Evolutionary conservation across 2,888 invertebrate species (phyloP).

Genomic region (Steinernema hermaphroditum): DNA sequence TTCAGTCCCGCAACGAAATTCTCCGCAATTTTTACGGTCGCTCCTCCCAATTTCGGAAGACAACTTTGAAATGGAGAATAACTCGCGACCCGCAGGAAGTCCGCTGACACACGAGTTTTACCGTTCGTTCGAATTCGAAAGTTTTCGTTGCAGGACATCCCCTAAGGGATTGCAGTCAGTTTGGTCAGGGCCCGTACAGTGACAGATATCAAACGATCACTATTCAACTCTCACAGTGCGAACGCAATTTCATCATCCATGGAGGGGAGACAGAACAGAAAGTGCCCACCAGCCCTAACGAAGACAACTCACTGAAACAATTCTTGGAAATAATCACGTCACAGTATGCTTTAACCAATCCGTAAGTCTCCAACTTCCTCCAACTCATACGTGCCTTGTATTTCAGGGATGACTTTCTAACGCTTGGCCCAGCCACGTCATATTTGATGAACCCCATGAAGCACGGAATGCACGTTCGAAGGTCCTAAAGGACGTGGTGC

Average conservation of each 20-base stretch:
- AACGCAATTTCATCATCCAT: background rate
- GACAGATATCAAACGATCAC: background rate
- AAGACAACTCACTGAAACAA: background rate
- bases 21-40: too few species aligned
- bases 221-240: background rate
- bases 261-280: background rate
- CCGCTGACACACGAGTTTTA: too few species aligned
- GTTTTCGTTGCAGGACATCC: too few species aligned
- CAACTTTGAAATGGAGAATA: too few species aligned
- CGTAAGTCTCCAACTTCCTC: background rate
- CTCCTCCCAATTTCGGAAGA: too few species aligned
- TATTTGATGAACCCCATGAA: conserved; percentile 36
- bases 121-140: too few species aligned
- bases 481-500: conserved; percentile 41
- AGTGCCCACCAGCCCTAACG: background rate
- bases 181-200: background rate
- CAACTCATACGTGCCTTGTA: background rate
- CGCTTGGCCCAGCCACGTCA: conserved; percentile 42
- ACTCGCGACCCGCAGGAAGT: too few species aligned
- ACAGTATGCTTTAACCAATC: background rate
- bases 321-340: background rate
- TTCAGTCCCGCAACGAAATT: too few species aligned
- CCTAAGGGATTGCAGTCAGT: too few species aligned
- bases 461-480: conserved; percentile 39
- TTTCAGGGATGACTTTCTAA: conserved; percentile 35